These are phyloP conservation scores for Phymorhynchus buccinoides DNA, from an alignment of 1,140 invertebrate genomes.

Conservation along the genomic window DNA sequence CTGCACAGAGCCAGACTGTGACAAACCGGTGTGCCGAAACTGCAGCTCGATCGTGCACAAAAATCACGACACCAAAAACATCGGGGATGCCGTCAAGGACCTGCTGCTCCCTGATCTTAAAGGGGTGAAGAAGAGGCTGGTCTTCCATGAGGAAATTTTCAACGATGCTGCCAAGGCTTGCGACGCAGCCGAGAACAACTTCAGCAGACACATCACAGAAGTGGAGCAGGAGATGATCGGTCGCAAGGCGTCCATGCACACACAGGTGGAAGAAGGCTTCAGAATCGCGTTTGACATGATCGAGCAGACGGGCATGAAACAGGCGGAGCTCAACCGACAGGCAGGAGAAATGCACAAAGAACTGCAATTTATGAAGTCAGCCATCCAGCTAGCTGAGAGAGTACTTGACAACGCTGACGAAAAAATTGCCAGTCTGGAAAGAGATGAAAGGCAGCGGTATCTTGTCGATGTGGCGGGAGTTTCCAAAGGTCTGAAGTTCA, in stretches of 20 bases:
- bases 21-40: constrained; percentile 13
- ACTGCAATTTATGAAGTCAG: neutral
- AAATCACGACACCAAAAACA: constrained; percentile 1
- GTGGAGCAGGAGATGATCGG: constrained; percentile 21
- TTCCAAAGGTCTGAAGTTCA: constrained; percentile 17
- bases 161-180: neutral
- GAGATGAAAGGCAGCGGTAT: neutral
- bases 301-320: constrained; percentile 14
- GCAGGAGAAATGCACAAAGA: constrained; percentile 23
- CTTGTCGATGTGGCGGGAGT: neutral
- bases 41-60: constrained; percentile 28
- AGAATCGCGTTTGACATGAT: neutral
- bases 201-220: neutral
- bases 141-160: constrained; percentile 19
- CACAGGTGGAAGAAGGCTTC: constrained; percentile 25
- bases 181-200: neutral
- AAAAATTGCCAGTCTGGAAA: no score
- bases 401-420: neutral
- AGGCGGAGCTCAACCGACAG: constrained; percentile 30
- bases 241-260: constrained; percentile 20
- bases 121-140: neutral
- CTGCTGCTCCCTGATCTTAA: neutral
- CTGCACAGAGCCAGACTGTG: constrained; percentile 4
- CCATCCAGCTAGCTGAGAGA: constrained; percentile 2
- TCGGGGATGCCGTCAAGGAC: neutral